A percentile compares a stretch with the other conserved stretches of the same genome.
phyloP scores from a whole-genome alignment of 2,113 vertebrate species.

The Epinephelus lanceolatus region DNA sequence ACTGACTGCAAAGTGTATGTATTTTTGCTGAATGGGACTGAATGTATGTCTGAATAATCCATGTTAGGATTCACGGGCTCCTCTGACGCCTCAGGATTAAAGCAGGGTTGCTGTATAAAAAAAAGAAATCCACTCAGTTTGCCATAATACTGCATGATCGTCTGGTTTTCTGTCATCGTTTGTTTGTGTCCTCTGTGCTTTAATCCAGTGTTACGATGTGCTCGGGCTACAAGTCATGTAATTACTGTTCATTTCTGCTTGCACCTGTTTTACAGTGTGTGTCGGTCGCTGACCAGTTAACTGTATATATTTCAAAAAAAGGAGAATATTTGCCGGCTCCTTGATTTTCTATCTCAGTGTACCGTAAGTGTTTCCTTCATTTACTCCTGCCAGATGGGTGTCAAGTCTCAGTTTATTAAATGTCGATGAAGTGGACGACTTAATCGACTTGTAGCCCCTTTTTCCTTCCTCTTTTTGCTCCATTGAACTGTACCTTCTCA shows the following conservation, averaged over 20 bases:
- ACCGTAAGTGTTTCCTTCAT: slow-evolving; percentile 73
- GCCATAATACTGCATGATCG: slow-evolving; percentile 56
- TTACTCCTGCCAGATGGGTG: slow-evolving; percentile 65
- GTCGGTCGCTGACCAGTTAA: slow-evolving; percentile 20
- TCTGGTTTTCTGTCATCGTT: slow-evolving; percentile 44
- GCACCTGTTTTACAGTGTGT: slow-evolving; percentile 31
- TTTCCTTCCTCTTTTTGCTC: slow-evolving; percentile 3
- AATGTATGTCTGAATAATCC: slow-evolving; percentile 69
- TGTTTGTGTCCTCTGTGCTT: slow-evolving; percentile 52
- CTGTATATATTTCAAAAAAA: slow-evolving; percentile 48
- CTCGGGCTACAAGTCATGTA: slow-evolving; percentile 56
- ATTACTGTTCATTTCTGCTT: slow-evolving; percentile 41
- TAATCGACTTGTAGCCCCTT: slow-evolving; percentile 50
- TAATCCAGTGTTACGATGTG: slow-evolving; percentile 23
- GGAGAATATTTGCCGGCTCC: slow-evolving; percentile 54
- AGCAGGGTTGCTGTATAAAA: slow-evolving; percentile 55
- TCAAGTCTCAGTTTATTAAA: slow-evolving; percentile 38
- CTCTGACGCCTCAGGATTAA: slow-evolving; percentile 39
- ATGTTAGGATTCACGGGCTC: slow-evolving; percentile 36
- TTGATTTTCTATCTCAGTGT: slow-evolving; percentile 66
- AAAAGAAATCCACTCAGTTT: slow-evolving; percentile 26
- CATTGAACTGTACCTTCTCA: slow-evolving; percentile 30
- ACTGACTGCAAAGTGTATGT: slow-evolving; percentile 83
- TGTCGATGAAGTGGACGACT: slow-evolving; percentile 17
- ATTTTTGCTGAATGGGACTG: slow-evolving; percentile 74